These are phyloP conservation scores for Chionis minor DNA, from an alignment of 2,113 vertebrate genomes.

Conservation along the genomic window DNA sequence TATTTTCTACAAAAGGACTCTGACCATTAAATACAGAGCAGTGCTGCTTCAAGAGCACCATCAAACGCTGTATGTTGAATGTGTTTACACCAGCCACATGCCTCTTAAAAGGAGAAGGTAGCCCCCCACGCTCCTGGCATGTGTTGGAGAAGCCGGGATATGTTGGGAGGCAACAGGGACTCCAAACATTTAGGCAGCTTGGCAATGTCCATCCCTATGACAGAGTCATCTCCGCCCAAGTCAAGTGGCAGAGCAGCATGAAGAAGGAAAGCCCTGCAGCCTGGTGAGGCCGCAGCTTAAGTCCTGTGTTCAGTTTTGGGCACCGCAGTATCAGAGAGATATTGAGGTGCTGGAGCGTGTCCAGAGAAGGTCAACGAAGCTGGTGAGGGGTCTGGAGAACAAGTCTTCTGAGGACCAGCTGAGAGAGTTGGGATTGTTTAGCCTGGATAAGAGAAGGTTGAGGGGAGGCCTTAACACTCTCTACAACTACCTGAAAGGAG, in stretches of 20 bases:
- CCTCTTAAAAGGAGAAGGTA: background rate
- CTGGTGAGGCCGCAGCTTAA: background rate
- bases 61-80: background rate
- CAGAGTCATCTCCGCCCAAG: background rate
- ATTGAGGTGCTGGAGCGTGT: no score
- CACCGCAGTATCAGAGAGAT: no score
- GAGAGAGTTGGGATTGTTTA: no score
- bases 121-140: rapidly evolving
- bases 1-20: background rate
- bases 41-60: background rate
- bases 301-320: no score
- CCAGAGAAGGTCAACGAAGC: no score
- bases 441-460: no score
- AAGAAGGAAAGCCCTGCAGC: background rate
- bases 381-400: no score
- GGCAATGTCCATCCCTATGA: background rate
- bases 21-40: background rate
- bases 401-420: no score
- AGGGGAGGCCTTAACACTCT: no score
- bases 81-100: background rate
- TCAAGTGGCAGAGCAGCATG: background rate
- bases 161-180: background rate
- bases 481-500: no score
- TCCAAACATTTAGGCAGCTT: background rate
- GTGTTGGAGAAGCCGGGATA: background rate